phyloP scores from a whole-genome alignment of 2,113 vertebrate species.

The Zosterops hypoxanthus region DNA sequence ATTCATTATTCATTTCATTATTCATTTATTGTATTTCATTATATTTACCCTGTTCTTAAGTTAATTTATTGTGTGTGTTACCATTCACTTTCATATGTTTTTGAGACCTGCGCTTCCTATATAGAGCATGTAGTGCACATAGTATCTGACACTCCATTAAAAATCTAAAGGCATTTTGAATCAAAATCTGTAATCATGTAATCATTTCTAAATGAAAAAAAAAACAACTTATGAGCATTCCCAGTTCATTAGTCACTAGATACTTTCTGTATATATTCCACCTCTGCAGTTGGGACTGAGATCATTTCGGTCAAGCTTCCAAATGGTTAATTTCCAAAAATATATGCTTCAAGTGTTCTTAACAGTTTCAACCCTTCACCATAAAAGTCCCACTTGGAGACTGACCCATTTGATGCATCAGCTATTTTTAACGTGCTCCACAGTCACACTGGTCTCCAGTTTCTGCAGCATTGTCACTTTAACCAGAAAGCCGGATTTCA shows the following conservation, averaged over 20 bases:
- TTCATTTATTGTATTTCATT: neutral
- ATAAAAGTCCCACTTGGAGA: constrained; percentile 38
- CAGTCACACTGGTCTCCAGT: neutral
- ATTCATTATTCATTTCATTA: neutral
- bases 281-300: neutral
- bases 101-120: neutral
- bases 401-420: constrained; percentile 19
- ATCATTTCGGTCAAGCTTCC: neutral
- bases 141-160: neutral
- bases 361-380: constrained; percentile 15
- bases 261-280: neutral
- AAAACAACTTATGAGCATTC: neutral
- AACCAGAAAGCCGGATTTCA: neutral
- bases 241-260: neutral
- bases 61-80: neutral
- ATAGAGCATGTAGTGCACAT: neutral
- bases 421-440: constrained; percentile 62
- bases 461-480: constrained; percentile 41
- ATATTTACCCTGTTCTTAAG: neutral
- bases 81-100: neutral
- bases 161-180: constrained; percentile 7
- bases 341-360: neutral
- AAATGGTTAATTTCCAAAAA: constrained; percentile 39
- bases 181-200: neutral
- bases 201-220: neutral